Conservation (phyloP, 2,113 vertebrate genomes). For the Salminus brasiliensis region DNA sequence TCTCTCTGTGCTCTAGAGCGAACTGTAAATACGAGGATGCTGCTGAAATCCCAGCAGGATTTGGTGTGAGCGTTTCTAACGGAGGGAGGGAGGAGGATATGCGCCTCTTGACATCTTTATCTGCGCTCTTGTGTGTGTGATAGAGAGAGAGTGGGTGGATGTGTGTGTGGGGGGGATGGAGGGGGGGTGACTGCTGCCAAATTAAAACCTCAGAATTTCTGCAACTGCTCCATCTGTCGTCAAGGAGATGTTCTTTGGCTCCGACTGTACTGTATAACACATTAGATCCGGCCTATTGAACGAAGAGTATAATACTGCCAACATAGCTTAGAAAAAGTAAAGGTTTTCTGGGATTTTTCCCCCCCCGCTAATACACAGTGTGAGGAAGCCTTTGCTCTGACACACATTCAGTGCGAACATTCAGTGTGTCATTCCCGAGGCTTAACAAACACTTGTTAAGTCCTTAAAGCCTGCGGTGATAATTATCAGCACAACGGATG, state of each 20-base stretch:
- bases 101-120: conserved; percentile 54
- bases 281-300: conserved; percentile 16
- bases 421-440: not conserved
- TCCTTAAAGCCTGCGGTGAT: not conserved
- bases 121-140: conserved; percentile 45
- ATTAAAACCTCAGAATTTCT: conserved; percentile 58
- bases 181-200: conserved; percentile 42
- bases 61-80: conserved; percentile 6
- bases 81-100: conserved; percentile 29
- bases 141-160: conserved; percentile 38
- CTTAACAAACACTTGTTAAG: not conserved
- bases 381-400: not conserved
- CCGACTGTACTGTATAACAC: conserved; percentile 28
- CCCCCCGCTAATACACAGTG: not conserved
- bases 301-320: conserved; percentile 24
- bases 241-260: conserved; percentile 53
- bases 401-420: not conserved
- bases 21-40: not conserved
- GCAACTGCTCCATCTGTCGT: conserved; percentile 51
- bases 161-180: not conserved
- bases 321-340: not conserved
- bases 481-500: not conserved
- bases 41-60: not conserved
- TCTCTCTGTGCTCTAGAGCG: not conserved
- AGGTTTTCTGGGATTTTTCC: not conserved